Conservation (phyloP, 2,113 vertebrate species). For the Tinamus guttatus region DNA sequence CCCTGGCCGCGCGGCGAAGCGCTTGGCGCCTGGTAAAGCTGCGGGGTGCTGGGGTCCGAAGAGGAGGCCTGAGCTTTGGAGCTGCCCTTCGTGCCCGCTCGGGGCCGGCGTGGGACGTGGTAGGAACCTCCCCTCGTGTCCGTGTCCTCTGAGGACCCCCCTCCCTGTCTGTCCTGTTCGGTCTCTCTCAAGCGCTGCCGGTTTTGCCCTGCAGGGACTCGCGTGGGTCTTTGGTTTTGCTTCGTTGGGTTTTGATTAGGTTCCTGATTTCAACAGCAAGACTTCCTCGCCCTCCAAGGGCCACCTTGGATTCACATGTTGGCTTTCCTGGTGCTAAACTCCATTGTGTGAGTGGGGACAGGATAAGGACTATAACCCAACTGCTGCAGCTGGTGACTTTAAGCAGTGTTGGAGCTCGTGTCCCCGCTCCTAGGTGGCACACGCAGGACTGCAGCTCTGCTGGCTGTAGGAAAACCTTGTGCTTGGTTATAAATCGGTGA, state of each 20-base stretch:
- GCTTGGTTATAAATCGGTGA: neutral
- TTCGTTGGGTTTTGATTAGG: neutral
- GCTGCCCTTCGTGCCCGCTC: neutral
- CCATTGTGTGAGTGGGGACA: accelerated
- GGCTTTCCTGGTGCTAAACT: neutral
- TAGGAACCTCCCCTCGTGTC: neutral
- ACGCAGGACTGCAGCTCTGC: neutral
- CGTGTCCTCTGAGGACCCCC: neutral
- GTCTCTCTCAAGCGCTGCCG: accelerated
- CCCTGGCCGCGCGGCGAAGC: neutral
- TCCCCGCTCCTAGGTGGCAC: neutral
- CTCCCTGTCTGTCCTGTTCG: neutral
- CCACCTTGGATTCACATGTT: neutral
- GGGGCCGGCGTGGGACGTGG: neutral
- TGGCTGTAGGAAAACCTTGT: neutral
- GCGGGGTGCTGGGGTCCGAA: accelerated
- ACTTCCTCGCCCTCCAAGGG: neutral
- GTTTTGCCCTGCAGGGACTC: neutral
- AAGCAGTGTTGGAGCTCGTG: neutral
- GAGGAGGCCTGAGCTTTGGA: neutral
- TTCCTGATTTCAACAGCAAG: neutral
- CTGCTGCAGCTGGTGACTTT: neutral
- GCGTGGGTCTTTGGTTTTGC: neutral
- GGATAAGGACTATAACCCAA: neutral
- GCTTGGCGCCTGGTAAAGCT: accelerated